Evolutionary conservation across 2,797 vertebrate species (phyloP).

Genomic region (Melanotaenia boesemani): DNA sequence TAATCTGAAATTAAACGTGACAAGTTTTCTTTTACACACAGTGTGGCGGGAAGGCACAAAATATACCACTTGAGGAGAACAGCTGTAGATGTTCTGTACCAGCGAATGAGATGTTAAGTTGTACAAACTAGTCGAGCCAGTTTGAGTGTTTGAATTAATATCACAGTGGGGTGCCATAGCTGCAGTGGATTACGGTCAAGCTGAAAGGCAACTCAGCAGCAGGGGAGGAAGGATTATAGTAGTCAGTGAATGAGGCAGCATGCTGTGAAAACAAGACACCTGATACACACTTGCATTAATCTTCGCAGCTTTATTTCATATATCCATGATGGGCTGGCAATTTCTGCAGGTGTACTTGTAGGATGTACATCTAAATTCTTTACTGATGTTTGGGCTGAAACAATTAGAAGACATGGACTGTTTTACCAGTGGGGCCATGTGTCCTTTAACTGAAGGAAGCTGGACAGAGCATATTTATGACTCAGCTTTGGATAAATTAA

Average conservation of each 20-base stretch:
- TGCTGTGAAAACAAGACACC: constrained; percentile 67
- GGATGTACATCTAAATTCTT: not conserved
- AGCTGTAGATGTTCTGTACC: constrained; percentile 5
- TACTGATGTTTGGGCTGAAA: too few relatives aligned
- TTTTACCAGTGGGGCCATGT: not conserved
- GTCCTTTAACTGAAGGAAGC: not conserved
- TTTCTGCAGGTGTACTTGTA: constrained; percentile 21
- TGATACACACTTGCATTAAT: constrained; percentile 59
- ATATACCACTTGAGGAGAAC: not conserved
- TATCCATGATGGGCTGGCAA: constrained; percentile 7
- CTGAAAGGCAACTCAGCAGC: constrained; percentile 74
- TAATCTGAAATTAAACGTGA: constrained; percentile 20
- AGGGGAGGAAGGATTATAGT: constrained; percentile 72
- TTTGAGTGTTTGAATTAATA: constrained; percentile 77
- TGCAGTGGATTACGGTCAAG: constrained; percentile 72
- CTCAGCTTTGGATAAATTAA: not conserved
- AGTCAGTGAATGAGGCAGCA: constrained; percentile 68
- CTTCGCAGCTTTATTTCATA: constrained; percentile 39
- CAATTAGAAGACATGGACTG: not conserved
- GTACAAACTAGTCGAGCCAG: constrained; percentile 39
- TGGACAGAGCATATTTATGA: not conserved
- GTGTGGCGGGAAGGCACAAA: not conserved
- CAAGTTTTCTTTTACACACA: constrained; percentile 11
- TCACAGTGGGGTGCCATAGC: constrained; percentile 70
- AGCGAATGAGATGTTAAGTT: constrained; percentile 39